Evolutionary conservation across 2,888 invertebrate genomes (phyloP).

Genomic region (Ypsolopha scabrella): DNA sequence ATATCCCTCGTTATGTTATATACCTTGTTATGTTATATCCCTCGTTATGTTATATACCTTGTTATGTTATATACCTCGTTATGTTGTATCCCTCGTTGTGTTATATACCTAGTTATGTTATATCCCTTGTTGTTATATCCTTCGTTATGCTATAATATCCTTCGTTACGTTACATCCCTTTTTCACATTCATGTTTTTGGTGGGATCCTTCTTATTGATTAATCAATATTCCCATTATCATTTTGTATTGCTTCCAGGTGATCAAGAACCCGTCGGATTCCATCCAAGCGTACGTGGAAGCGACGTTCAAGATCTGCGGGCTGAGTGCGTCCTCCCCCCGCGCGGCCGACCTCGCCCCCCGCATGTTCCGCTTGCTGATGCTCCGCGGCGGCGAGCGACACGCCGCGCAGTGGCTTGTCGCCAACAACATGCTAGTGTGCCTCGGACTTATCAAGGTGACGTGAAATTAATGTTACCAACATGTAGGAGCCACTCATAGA

Average conservation of each 20-base stretch:
- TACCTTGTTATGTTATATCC: too few species aligned
- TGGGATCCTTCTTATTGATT: too few species aligned
- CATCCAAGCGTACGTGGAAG: constrained; percentile 60
- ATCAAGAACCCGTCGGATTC: constrained; percentile 32
- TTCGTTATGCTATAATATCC: too few species aligned
- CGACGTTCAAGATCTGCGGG: constrained; percentile 58
- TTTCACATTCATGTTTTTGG: too few species aligned
- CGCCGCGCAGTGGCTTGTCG: constrained; percentile 57
- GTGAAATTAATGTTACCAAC: constrained; percentile 3
- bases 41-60: too few species aligned
- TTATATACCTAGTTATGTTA: too few species aligned
- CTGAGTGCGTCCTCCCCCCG: constrained; percentile 39
- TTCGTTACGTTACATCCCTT: too few species aligned
- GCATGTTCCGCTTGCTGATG: constrained; percentile 64
- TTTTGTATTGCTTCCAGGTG: constrained; percentile 20
- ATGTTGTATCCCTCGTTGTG: too few species aligned
- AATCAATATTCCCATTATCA: not conserved
- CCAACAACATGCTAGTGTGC: constrained; percentile 74
- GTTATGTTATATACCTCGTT: too few species aligned
- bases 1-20: too few species aligned
- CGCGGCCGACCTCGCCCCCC: constrained; percentile 18
- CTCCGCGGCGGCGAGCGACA: constrained; percentile 41
- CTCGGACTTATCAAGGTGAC: constrained; percentile 79
- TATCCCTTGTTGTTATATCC: too few species aligned
- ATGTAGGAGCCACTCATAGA: constrained; percentile 10